Percentiles rank a stretch among this genome's conserved stretches.
phyloP scores from a whole-genome alignment of 2,888 invertebrate species.

The Caenorhabditis sp. region DNA sequence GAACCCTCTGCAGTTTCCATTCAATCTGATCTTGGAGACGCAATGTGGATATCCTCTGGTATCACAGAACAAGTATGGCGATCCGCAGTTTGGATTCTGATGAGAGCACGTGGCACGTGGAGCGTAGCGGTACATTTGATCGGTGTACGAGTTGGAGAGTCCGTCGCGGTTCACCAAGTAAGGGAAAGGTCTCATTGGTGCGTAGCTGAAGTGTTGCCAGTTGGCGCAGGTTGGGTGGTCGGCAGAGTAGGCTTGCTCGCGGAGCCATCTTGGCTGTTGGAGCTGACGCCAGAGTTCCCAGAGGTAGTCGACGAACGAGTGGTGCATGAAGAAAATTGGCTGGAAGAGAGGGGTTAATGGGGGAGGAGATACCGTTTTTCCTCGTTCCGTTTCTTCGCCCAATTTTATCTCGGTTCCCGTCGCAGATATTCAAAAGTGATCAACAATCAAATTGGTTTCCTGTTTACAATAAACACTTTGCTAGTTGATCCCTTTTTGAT shows the following conservation, averaged over 20 bases:
- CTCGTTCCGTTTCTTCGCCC: too few species aligned
- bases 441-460: too few species aligned
- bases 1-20: conserved; percentile 80
- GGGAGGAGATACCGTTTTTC: too few species aligned
- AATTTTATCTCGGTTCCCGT: too few species aligned
- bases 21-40: conserved; percentile 80
- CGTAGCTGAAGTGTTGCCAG: conserved; percentile 81
- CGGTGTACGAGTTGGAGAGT: conserved; percentile 83
- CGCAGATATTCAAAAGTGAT: too few species aligned
- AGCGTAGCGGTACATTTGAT: conserved; percentile 80
- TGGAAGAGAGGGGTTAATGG: too few species aligned
- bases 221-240: conserved; percentile 81
- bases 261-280: conserved; percentile 80
- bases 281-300: conserved; percentile 83
- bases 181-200: conserved; percentile 81
- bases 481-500: too few species aligned
- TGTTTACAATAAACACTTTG: too few species aligned
- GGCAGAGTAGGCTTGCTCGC: conserved; percentile 80
- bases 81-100: conserved; percentile 80
- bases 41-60: conserved; percentile 82
- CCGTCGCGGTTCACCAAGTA: conserved; percentile 81
- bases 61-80: conserved; percentile 82
- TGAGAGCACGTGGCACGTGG: conserved; percentile 80
- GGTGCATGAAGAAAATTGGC: conserved; percentile 83
- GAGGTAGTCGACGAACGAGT: conserved; percentile 84